Conservation (phyloP, 1,140 invertebrate species). For the Hycleus phaleratus region DNA sequence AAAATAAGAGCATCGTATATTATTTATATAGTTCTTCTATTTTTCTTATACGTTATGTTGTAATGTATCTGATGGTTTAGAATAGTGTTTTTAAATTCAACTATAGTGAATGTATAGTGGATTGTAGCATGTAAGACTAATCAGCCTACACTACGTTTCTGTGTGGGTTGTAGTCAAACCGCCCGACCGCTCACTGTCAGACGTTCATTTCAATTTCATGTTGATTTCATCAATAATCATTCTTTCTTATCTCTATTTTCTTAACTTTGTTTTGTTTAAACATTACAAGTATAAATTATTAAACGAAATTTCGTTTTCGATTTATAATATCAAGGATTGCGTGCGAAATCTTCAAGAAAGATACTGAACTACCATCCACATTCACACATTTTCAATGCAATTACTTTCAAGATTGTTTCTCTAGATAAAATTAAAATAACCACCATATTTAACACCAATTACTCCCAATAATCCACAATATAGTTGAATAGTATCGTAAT, state of each 20-base stretch:
- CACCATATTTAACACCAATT: constrained; percentile 14
- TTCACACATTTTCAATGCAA: constrained; percentile 7
- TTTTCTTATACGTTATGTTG: too few relatives aligned
- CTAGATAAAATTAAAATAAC: constrained; percentile 5
- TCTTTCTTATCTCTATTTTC: constrained; percentile 17
- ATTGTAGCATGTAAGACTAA: constrained; percentile 23
- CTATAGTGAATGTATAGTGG: constrained; percentile 19
- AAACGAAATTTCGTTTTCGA: constrained; percentile 6
- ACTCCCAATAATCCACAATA: constrained; percentile 8
- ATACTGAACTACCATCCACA: not conserved
- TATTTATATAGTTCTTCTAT: not conserved
- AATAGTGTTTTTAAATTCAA: constrained; percentile 15
- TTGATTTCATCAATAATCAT: constrained; percentile 20
- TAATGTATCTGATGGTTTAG: constrained; percentile 2
- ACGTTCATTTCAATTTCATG: constrained; percentile 18
- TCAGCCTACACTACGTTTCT: constrained; percentile 23
- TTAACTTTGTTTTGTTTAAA: constrained; percentile 15
- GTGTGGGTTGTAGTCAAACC: constrained; percentile 21
- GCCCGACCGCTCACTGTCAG: constrained; percentile 19
- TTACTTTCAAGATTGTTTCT: constrained; percentile 6
- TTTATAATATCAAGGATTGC: not conserved
- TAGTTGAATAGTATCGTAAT: constrained; percentile 1
- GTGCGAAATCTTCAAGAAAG: not conserved
- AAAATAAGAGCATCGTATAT: not conserved
- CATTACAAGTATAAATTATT: constrained; percentile 7